Conservation (phyloP, 2,888 invertebrate species). For the Hypercompe scribonia region DNA sequence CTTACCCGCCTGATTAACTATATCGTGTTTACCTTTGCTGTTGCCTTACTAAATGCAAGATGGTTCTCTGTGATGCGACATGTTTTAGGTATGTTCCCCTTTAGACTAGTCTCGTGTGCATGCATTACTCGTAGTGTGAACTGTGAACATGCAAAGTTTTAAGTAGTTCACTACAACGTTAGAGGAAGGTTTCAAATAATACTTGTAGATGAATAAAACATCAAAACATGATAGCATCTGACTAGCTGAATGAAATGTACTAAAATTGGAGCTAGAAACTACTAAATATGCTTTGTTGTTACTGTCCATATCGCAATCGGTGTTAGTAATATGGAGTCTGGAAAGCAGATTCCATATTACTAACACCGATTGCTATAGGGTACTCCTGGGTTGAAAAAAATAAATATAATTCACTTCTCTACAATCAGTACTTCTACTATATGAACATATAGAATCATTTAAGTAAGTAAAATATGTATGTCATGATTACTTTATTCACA, state of each 20-base stretch:
- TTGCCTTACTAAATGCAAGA: slow-evolving; percentile 65
- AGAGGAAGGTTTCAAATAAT: not conserved
- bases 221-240: not conserved
- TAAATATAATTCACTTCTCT: not conserved
- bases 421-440: too few species aligned
- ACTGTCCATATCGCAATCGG: not conserved
- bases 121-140: slow-evolving; percentile 49
- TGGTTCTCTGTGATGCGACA: slow-evolving; percentile 51
- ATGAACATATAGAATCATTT: not conserved
- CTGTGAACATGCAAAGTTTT: not conserved
- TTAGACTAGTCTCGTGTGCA: slow-evolving; percentile 43
- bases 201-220: not conserved
- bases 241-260: not conserved
- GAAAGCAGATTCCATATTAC: too few species aligned
- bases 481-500: not conserved
- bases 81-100: slow-evolving; percentile 23
- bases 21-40: slow-evolving; percentile 73
- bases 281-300: not conserved
- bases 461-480: not conserved
- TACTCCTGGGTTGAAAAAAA: not conserved
- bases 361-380: not conserved
- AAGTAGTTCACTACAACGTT: not conserved
- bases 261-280: too few species aligned
- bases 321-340: not conserved
- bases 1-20: slow-evolving; percentile 80